These are phyloP conservation scores for Pseudomugil gertrudae DNA, from an alignment of 2,797 vertebrate genomes.

Conservation along the genomic window DNA sequence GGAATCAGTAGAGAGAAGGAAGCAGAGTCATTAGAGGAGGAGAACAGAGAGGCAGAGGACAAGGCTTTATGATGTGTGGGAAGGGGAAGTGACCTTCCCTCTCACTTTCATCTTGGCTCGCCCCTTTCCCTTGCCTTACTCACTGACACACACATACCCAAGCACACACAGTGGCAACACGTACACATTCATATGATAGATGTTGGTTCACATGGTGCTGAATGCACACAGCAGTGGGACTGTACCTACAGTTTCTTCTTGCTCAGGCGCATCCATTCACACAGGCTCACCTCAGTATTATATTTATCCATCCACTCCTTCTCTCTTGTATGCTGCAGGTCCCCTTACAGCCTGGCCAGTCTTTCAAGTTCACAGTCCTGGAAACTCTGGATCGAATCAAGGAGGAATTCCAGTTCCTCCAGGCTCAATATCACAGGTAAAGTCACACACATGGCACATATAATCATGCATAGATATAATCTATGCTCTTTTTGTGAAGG, in stretches of 20 bases:
- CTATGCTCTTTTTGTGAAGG: background rate
- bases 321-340: slow-evolving; percentile 68
- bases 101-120: slow-evolving; percentile 70
- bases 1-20: slow-evolving; percentile 51
- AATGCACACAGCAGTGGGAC: slow-evolving; percentile 13
- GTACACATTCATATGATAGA: background rate
- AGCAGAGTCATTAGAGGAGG: slow-evolving; percentile 70
- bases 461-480: background rate
- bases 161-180: slow-evolving; percentile 12
- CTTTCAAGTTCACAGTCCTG: slow-evolving; percentile 93
- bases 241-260: slow-evolving; percentile 10
- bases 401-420: slow-evolving; percentile 94
- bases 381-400: slow-evolving; percentile 93
- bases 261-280: background rate
- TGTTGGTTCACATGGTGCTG: slow-evolving; percentile 15
- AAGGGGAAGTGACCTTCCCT: slow-evolving; percentile 77
- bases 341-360: slow-evolving; percentile 88
- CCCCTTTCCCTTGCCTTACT: slow-evolving; percentile 18
- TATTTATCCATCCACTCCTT: slow-evolving; percentile 36
- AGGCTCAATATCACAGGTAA: slow-evolving; percentile 92
- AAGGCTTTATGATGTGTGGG: slow-evolving; percentile 76
- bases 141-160: slow-evolving; percentile 32
- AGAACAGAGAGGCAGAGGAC: slow-evolving; percentile 66
- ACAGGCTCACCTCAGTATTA: background rate
- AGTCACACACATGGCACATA: background rate